Evolutionary conservation across 2,888 invertebrate species (phyloP), one percentile per base, ranked within the genome.

Genomic region (Matsumyia berberina): DNA sequence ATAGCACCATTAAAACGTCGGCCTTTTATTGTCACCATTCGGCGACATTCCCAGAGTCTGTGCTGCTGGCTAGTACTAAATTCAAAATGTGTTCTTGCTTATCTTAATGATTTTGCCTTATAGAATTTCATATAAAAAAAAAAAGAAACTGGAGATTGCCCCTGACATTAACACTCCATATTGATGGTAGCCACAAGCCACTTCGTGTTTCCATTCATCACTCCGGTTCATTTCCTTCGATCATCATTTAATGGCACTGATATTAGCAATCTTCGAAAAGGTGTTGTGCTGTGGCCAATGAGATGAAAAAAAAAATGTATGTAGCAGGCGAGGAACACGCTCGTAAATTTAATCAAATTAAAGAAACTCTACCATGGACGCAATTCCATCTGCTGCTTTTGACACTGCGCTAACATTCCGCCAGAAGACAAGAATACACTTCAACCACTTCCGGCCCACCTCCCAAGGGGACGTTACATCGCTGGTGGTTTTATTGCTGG

Each of bases 331-430:
- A 24, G 42, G 24, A 74, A 66, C 11, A 19, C 33, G 58, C 51
- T 83, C 83, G 73, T 83, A 83, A 83, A 79, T 83, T 67, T 79
- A 79, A 83, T 83, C 79, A 79, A 83, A 79, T 79, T 55, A 73
- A 53, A 79, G 57, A 72, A 78, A 73, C 44, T 60, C 67, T 11
- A 49, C 33, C 55, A 58, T 58, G 67, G 29, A 49, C 37, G 67
- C 33, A 53, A 37, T 77, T 58, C 33, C 58, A 67, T 67, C 58
- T 69, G 49, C 42, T 73, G 33, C 31, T 76, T 66, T 57, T 76
- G 76, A 66, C 39, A 49, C 76, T 57, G 37, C 74, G 17, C 49
- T 39, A 60, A 51, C 24, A 31, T 42, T 51, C 17, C 31, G 17
- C n/a, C 12, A 8, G 35, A 39, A 37, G 12, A 58, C 24, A 62